Percentiles rank a stretch among this genome's conserved stretches.
These are phyloP conservation scores for Imbricaverruca yamaguchii DNA, from an alignment of 2,888 invertebrate genomes.

Conservation along the genomic window DNA sequence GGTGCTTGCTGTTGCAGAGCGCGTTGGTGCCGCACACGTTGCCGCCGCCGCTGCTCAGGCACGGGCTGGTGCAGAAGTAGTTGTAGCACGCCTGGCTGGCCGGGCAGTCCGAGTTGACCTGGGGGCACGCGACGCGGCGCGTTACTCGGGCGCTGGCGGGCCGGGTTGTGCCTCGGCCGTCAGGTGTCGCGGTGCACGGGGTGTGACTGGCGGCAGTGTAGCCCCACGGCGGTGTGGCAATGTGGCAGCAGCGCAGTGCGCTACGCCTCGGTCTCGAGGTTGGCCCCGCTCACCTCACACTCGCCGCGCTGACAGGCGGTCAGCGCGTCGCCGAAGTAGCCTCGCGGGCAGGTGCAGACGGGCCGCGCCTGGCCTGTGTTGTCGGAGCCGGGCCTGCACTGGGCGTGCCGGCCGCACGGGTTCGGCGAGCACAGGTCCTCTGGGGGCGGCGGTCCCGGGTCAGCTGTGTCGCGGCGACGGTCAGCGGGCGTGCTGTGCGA, in stretches of 20 bases:
- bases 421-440: conserved; percentile 77
- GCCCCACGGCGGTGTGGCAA: no score
- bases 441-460: conserved; percentile 49
- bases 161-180: not conserved
- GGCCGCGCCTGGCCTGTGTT: conserved; percentile 71
- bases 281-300: conserved; percentile 55
- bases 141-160: not conserved
- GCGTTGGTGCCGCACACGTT: conserved; percentile 52
- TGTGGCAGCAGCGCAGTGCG: no score
- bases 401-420: conserved; percentile 72
- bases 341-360: conserved; percentile 72
- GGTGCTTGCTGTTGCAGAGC: conserved; percentile 63
- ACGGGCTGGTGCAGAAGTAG: conserved; percentile 51
- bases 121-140: not conserved
- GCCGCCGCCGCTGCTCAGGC: conserved; percentile 48
- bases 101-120: conserved; percentile 53
- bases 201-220: no score
- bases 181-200: not conserved
- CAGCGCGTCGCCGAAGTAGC: conserved; percentile 69
- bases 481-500: no score
- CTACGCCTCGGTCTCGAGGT: no score
- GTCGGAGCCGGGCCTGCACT: conserved; percentile 75
- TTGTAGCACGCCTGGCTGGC: conserved; percentile 69
- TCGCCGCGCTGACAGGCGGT: conserved; percentile 66
- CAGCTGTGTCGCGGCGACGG: conserved; percentile 40